phyloP scores from a whole-genome alignment of 2,113 vertebrate genomes.

The Heterotis niloticus region DNA sequence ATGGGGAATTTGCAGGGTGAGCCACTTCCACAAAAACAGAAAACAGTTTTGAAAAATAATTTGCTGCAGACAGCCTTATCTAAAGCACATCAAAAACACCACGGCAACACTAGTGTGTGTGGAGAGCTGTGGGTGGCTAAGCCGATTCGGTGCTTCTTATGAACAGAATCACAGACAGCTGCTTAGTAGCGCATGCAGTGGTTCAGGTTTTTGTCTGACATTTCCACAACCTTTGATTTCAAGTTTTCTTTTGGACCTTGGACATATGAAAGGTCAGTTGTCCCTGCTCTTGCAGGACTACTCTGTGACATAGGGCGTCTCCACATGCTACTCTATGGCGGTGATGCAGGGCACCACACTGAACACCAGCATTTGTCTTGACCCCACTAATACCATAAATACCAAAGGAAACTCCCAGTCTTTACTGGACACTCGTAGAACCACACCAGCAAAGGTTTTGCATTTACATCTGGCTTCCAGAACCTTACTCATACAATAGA shows the following conservation, averaged over 20 bases:
- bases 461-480: conserved; percentile 37
- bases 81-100: too few relatives aligned
- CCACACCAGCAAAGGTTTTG: conserved; percentile 1
- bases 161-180: background rate
- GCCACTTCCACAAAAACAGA: background rate
- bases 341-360: conserved; percentile 26
- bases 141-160: too few relatives aligned
- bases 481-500: too few relatives aligned
- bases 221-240: background rate
- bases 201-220: background rate
- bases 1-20: background rate
- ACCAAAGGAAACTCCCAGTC: conserved; percentile 30
- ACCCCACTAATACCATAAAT: too few relatives aligned
- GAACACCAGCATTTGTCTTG: too few relatives aligned
- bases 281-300: background rate
- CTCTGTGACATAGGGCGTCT: too few relatives aligned
- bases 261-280: background rate
- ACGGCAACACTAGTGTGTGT: too few relatives aligned
- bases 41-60: too few relatives aligned
- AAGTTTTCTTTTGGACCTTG: background rate
- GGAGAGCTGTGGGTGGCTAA: too few relatives aligned
- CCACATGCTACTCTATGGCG: background rate
- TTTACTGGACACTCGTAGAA: conserved; percentile 30
- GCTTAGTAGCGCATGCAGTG: background rate
- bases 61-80: too few relatives aligned